phyloP scores from a whole-genome alignment of 1,140 invertebrate genomes.

The Glossosoma conforme region DNA sequence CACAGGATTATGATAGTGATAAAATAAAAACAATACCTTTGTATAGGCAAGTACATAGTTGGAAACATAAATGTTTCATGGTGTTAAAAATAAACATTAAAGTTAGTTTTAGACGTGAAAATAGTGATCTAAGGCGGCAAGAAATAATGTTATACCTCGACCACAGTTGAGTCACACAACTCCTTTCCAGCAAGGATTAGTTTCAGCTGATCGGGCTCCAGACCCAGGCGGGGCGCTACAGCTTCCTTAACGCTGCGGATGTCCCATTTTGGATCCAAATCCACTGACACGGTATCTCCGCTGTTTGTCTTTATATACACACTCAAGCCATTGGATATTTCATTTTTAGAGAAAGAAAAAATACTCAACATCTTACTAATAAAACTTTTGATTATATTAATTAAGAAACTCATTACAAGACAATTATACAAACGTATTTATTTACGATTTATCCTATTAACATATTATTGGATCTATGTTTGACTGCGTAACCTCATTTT shows the following conservation, averaged over 20 bases:
- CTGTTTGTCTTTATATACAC: slow-evolving; percentile 70
- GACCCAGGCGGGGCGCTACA: slow-evolving; percentile 63
- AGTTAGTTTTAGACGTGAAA: neutral
- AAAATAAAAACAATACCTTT: neutral
- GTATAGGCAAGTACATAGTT: neutral
- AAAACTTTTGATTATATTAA: slow-evolving; percentile 49
- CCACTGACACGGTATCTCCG: slow-evolving; percentile 60
- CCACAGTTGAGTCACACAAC: slow-evolving; percentile 64
- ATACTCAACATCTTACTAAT: slow-evolving; percentile 60
- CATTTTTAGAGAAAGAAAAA: slow-evolving; percentile 56
- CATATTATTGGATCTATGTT: too few relatives aligned
- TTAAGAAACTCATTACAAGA: slow-evolving; percentile 59
- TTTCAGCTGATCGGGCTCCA: slow-evolving; percentile 66
- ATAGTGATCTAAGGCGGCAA: neutral
- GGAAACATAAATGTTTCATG: neutral
- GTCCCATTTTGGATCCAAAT: slow-evolving; percentile 71
- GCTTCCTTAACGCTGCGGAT: slow-evolving; percentile 70
- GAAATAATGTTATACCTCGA: too few relatives aligned
- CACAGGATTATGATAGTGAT: too few relatives aligned
- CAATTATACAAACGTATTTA: too few relatives aligned
- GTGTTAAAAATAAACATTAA: neutral
- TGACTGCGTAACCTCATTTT: too few relatives aligned
- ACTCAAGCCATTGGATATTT: slow-evolving; percentile 57
- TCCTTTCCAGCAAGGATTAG: slow-evolving; percentile 85
- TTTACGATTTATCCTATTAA: too few relatives aligned